Base-by-base conservation (phyloP, 2,797 vertebrate species). In the Rousettus madagascariensis region DNA sequence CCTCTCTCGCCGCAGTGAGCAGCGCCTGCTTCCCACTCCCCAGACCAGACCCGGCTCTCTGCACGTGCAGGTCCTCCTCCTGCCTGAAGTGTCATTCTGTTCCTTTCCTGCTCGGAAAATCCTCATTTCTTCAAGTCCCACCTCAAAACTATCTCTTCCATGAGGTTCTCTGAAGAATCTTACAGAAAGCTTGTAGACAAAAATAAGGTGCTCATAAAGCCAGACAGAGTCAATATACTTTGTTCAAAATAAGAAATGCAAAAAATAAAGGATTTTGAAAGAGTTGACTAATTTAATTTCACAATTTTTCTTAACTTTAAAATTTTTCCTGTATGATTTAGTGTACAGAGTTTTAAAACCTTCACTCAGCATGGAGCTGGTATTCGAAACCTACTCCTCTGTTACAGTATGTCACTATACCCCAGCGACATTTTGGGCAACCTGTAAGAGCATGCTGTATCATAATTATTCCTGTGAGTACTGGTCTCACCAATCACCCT, bases 321-420 rank as follows among this genome's bases (percentile, higher is more conserved):
- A 8, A 80, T 17, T 7, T 38, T 38, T 82, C 72, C 63, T 69
- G 24, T 3, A 77, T n/a, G 13, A 28, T 33, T 87, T 65, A 89
- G 12, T 46, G 17, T 15, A 57, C 43, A 59, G 0, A 69, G 59
- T 90, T 77, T 90, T 94, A 57, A 97, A 95, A 63, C 86, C 96
- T 46, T 90, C 85, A 36, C 16, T 97, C 97, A 87, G 93, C 20
- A 66, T 43, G 36, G 87, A 96, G 96, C 46, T 84, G 96, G 86
- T 63, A 95, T 91, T 96, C 91, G 95, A 87, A 33, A 38, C 66
- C 78, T 90, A 93, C 91, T 69, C 36, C 33, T 36, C 20, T 51
- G 24, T 33, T 69, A 59, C 24, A 43, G 3, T 82, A 59, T 16
- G 15, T 5, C 15, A 16, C 49, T 49, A 16, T 16, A 49, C 15